A percentile compares a stretch with the other conserved stretches of the same genome.
phyloP scores from a whole-genome alignment of 2,113 vertebrate genomes.

The Pedetes capensis region DNA sequence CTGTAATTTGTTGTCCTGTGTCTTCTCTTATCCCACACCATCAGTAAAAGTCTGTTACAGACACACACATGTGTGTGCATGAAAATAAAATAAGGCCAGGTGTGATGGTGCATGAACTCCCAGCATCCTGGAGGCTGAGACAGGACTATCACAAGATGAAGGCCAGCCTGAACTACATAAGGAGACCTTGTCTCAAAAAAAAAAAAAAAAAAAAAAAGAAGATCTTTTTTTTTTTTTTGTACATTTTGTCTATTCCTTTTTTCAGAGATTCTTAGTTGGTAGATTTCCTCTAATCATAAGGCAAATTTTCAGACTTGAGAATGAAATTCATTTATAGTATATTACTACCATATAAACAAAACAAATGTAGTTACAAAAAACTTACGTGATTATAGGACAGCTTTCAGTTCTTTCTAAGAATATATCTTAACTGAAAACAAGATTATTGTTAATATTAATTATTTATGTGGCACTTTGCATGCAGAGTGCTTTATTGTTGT shows the following conservation, averaged over 20 bases:
- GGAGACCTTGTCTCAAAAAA: no score
- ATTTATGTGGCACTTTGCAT: slow-evolving; percentile 42
- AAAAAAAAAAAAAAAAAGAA: no score
- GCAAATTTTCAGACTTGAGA: slow-evolving; percentile 41
- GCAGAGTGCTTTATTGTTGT: no score
- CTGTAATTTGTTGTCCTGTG: not conserved
- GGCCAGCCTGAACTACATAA: no score
- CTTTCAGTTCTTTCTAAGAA: slow-evolving; percentile 44
- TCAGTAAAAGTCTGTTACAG: slow-evolving; percentile 24
- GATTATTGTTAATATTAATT: slow-evolving; percentile 60
- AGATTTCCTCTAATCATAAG: not conserved
- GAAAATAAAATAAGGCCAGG: slow-evolving; percentile 10
- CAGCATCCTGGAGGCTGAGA: no score
- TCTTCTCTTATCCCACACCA: not conserved
- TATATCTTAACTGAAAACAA: slow-evolving; percentile 21
- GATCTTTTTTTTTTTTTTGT: no score
- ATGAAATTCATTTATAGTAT: slow-evolving; percentile 31
- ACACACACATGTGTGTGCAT: not conserved
- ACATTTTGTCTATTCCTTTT: not conserved
- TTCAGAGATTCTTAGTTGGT: slow-evolving; percentile 22
- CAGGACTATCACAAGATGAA: no score
- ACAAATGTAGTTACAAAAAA: slow-evolving; percentile 23
- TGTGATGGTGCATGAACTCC: no score
- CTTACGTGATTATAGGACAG: not conserved
- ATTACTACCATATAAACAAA: slow-evolving; percentile 11